These are phyloP conservation scores for Lottia gigantea DNA, from an alignment of 2,888 invertebrate species.

Conservation along the genomic window DNA sequence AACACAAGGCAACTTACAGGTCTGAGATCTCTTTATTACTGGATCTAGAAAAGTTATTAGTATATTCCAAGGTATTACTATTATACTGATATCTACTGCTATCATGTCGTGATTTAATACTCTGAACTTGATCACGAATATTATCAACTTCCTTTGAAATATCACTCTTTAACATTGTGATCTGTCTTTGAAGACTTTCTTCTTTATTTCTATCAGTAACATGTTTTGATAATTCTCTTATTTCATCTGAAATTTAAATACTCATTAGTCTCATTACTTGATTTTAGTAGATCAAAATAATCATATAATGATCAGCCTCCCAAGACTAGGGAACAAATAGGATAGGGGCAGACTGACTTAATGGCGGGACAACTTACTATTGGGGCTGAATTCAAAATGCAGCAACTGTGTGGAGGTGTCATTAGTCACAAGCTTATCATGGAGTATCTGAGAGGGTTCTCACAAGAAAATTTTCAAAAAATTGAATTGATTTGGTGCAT, in stretches of 20 bases:
- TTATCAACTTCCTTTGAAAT: neutral
- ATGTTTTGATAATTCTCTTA: slow-evolving; percentile 1
- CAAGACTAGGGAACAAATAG: too few relatives aligned
- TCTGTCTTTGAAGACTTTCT: neutral
- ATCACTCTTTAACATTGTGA: slow-evolving; percentile 3
- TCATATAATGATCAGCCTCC: too few relatives aligned
- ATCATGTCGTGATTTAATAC: neutral
- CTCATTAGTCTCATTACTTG: too few relatives aligned
- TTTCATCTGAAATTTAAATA: neutral
- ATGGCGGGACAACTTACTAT: too few relatives aligned
- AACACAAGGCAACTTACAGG: neutral
- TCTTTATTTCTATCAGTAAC: neutral
- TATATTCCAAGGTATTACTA: neutral
- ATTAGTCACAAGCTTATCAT: too few relatives aligned
- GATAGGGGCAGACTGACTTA: too few relatives aligned
- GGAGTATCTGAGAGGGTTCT: too few relatives aligned
- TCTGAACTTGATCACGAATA: slow-evolving; percentile 1
- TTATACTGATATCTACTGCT: neutral
- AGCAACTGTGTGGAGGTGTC: too few relatives aligned
- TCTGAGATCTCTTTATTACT: neutral
- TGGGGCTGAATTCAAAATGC: too few relatives aligned
- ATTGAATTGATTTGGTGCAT: too few relatives aligned
- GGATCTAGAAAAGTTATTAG: neutral
- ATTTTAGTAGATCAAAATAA: too few relatives aligned
- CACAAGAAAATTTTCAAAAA: too few relatives aligned